phyloP scores from a whole-genome alignment of 2,113 vertebrate genomes.

The Spea multiplicata region DNA sequence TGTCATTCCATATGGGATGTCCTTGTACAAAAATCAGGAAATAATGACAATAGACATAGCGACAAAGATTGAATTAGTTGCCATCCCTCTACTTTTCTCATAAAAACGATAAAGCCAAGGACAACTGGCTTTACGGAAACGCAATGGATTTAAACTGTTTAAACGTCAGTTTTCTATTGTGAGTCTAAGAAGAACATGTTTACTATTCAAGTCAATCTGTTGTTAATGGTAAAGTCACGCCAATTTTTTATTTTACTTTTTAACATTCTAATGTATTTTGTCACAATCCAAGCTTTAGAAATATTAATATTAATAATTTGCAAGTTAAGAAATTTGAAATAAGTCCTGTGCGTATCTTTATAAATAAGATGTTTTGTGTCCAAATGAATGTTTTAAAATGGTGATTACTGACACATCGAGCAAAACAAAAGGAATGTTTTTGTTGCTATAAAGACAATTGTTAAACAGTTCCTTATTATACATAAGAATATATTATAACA shows the following conservation, averaged over 20 bases:
- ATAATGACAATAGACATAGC: slow-evolving; percentile 34
- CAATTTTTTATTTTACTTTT: background rate
- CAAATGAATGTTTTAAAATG: too few relatives aligned
- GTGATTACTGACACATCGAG: too few relatives aligned
- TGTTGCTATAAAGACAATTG: too few relatives aligned
- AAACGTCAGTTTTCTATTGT: slow-evolving; percentile 19
- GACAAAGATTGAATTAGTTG: slow-evolving; percentile 15
- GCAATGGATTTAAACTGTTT: slow-evolving; percentile 20
- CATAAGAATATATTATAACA: too few relatives aligned
- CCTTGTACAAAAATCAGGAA: slow-evolving; percentile 36
- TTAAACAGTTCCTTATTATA: too few relatives aligned
- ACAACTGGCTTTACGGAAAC: slow-evolving; percentile 30
- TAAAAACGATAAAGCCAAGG: slow-evolving; percentile 29
- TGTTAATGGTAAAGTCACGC: background rate
- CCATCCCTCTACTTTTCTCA: slow-evolving; percentile 29
- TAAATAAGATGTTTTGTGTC: too few relatives aligned
- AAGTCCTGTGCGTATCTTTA: too few relatives aligned
- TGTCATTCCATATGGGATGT: slow-evolving; percentile 23
- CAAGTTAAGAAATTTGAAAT: too few relatives aligned
- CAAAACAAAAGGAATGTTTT: too few relatives aligned
- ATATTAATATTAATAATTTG: too few relatives aligned
- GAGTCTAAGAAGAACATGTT: background rate
- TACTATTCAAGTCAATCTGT: background rate
- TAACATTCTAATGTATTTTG: background rate
- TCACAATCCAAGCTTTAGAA: background rate